Percentiles rank a stretch among this genome's conserved stretches.
phyloP scores from a whole-genome alignment of 1,140 invertebrate species.

The Tetragnatha versicolor region DNA sequence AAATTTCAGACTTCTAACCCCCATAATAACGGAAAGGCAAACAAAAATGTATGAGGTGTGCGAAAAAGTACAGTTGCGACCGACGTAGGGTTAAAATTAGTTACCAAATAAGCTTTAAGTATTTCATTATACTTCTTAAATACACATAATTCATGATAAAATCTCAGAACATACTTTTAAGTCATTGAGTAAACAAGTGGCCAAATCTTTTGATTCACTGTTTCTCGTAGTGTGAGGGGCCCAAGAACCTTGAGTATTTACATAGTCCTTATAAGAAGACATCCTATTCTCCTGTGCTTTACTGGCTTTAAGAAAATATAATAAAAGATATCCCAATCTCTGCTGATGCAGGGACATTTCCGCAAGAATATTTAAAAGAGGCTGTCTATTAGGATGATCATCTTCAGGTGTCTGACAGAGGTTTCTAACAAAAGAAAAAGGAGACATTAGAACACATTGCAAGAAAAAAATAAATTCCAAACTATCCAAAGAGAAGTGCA shows the following conservation, averaged over 20 bases:
- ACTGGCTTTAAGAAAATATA: constrained; percentile 86
- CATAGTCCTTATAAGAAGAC: constrained; percentile 58
- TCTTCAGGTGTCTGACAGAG: constrained; percentile 75
- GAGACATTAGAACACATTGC: constrained; percentile 25
- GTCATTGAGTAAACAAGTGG: constrained; percentile 56
- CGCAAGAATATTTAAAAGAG: constrained; percentile 75
- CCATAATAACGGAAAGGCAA: no score
- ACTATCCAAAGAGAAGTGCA: constrained; percentile 26
- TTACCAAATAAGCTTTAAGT: no score
- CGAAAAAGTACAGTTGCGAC: no score
- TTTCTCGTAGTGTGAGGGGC: constrained; percentile 47
- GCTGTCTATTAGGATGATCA: constrained; percentile 78
- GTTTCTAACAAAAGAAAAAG: constrained; percentile 67
- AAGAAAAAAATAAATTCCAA: constrained; percentile 32
- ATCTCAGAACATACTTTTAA: constrained; percentile 57
- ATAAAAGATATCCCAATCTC: constrained; percentile 81
- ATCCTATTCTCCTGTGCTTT: constrained; percentile 55
- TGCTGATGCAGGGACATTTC: constrained; percentile 74
- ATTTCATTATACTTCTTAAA: no score
- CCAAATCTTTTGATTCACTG: constrained; percentile 58
- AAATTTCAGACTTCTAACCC: no score
- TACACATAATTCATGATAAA: no score
- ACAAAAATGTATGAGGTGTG: no score
- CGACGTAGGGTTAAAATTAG: no score
- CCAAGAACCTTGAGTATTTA: constrained; percentile 53